phyloP scores from a whole-genome alignment of 2,113 vertebrate species.

The Gobio gobio region DNA sequence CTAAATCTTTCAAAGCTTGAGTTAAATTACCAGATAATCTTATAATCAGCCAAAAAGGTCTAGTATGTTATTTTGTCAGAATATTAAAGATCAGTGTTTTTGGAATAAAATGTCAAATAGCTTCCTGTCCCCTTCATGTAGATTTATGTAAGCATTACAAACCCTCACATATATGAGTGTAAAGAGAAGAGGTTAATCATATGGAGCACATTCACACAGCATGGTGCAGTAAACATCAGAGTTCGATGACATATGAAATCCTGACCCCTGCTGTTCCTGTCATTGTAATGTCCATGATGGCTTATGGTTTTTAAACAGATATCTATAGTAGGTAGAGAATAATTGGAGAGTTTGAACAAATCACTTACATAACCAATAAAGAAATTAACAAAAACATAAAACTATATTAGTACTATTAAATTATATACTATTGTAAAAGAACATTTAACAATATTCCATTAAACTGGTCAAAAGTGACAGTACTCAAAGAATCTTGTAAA shows the following conservation, averaged over 20 bases:
- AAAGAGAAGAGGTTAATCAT: not conserved
- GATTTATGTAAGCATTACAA: not conserved
- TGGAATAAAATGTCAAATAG: not conserved
- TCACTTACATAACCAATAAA: not conserved
- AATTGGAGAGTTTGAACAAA: not conserved
- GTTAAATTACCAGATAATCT: not conserved
- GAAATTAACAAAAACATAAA: not conserved
- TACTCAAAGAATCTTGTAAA: too few relatives aligned
- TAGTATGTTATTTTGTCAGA: not conserved
- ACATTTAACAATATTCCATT: not conserved
- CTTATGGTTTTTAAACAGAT: not conserved
- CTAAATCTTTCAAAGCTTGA: not conserved
- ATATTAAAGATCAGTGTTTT: not conserved
- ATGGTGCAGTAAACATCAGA: not conserved
- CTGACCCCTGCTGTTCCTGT: constrained; percentile 76
- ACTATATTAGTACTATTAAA: not conserved
- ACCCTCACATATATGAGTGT: not conserved
- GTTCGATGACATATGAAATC: constrained; percentile 62
- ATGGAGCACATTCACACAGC: constrained; percentile 5
- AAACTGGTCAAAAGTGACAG: too few relatives aligned
- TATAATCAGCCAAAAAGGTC: not conserved
- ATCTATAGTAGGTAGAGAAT: constrained; percentile 1
- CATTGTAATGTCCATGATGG: not conserved
- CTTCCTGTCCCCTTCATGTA: not conserved
- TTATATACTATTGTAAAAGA: not conserved